Evolutionary conservation across 2,797 vertebrate species (phyloP), one percentile per base, ranked within the genome.

Genomic region (Setipinna tenuifilis): DNA sequence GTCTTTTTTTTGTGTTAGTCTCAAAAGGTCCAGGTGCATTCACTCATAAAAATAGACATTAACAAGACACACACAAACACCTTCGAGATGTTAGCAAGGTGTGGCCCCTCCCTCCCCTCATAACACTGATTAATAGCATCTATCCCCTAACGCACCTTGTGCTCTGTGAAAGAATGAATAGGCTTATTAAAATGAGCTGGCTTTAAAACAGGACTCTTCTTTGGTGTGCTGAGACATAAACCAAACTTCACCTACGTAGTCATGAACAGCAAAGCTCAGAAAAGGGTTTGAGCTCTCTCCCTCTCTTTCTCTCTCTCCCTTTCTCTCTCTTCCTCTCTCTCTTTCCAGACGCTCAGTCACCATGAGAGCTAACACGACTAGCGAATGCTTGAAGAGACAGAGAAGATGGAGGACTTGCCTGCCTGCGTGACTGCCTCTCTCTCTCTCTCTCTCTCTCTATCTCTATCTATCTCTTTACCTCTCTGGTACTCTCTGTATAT

Each of bases 151-250:
- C 6, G 35, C 35, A 44, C 71, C 35, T 78, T 78, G 71, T 78
- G 71, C 71, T 78, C 71, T 41, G 71, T 35, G 17, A 44, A 78
- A 17, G 16, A 44, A 78, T 78, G 71, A 41, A 4, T 44, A 44
- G 71, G 71, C 71, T 44, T 78, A 78, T 78, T 78, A 21, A 44
- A 78, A 78, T 35, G 19, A 25, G 31, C 71, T 78, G 71, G 71
- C 71, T 21, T 78, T 44, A 44, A 78, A 78, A 78, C 71, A 78
- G 31, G 16, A 78, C 35, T 44, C 68, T 83, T 89, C 88, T 89
- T 89, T 89, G 88, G 88, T 89, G 88, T 86, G 86, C 84, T 59
- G 82, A 87, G 88, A 87, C 85, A 0, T 25, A 83, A 83, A 75
- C 62, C 84, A 61, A 54, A 59, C 86, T 81, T 84, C 86, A 71